Base-by-base conservation (phyloP, 2,797 vertebrate genomes). In the Streptopelia turtur region DNA sequence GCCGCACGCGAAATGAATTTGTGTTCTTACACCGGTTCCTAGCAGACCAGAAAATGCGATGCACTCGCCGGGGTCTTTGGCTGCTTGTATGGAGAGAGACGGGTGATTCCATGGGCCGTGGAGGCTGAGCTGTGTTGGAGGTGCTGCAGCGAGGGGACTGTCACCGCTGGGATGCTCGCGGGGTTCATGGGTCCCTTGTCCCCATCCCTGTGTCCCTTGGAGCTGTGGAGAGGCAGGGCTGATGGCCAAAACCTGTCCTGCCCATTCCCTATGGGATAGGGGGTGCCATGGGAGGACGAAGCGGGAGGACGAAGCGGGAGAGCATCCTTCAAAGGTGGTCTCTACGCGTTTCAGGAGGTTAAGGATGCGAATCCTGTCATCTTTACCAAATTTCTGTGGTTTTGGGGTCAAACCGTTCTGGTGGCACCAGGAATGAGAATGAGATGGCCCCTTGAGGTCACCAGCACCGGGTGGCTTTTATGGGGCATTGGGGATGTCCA, bases 331-430 rank as follows among this genome's bases (percentile, higher is more conserved):
- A 2, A 52, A 16, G 3, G 0, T 4, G 1, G 8, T 13, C 59
- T 30, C 33, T 11, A 30, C 16, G 2, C 1, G 2, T n/a, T 45
- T 15, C 10, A 27, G 50, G 50, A n/a, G 23, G 24, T 20, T 23
- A 17, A 64, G 61, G 39, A 2, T 4, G 25, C 3, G 30, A 63
- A 27, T 13, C 21, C 27, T 0, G 0, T 27, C 52, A 6, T 39
- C 41, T 33, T 5, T 5, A 1, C 41, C 60, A 8, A 41, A 47
- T 16, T 18, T 23, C 45, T 16, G 1, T 0, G 0, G 7, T 55
- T 24, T 17, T 39, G 16, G 6, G 13, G 5, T 55, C 49, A 5
- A 0, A 5, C 24, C 24, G 5, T 35, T 39, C 28, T 12, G 25
- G 16, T n/a, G 55, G 61, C 45, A 13, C 10, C 53, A 21, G 68